Conservation (phyloP, 1,140 invertebrate genomes). For the Cylas formicarius region DNA sequence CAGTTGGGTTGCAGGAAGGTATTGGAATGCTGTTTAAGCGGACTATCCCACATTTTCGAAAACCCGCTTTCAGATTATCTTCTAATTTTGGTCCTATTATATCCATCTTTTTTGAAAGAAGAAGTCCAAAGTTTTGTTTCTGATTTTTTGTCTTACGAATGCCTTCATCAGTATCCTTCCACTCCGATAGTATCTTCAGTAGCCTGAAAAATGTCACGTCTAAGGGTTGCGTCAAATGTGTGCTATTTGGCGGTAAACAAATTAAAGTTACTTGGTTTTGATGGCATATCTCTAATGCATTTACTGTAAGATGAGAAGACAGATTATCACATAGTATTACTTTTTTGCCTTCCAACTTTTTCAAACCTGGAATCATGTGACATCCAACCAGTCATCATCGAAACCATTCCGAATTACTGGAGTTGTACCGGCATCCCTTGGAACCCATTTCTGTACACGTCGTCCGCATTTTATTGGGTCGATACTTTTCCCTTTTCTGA, state of each 20-base stretch:
- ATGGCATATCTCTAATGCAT: background rate
- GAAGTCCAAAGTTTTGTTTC: background rate
- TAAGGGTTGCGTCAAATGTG: background rate
- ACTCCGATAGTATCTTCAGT: constrained; percentile 1
- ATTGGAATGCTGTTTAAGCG: constrained; percentile 1
- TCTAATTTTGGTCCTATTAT: background rate
- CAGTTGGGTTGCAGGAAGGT: background rate
- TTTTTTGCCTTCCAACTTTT: background rate
- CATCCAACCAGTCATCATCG: too few species aligned
- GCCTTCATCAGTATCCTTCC: background rate
- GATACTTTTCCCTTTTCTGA: too few species aligned
- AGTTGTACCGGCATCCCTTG: too few species aligned
- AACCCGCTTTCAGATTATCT: background rate
- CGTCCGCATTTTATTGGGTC: too few species aligned
- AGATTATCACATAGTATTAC: constrained; percentile 3
- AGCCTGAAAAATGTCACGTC: background rate
- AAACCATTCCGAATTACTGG: too few species aligned
- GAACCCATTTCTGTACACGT: too few species aligned
- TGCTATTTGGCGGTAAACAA: background rate
- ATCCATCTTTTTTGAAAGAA: background rate
- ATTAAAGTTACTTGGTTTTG: background rate
- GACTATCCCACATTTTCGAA: background rate
- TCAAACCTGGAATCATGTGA: too few species aligned
- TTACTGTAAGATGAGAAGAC: background rate
- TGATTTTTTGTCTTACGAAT: background rate